phyloP scores from a whole-genome alignment of 1,140 invertebrate species.

The Marisa cornuarietis region DNA sequence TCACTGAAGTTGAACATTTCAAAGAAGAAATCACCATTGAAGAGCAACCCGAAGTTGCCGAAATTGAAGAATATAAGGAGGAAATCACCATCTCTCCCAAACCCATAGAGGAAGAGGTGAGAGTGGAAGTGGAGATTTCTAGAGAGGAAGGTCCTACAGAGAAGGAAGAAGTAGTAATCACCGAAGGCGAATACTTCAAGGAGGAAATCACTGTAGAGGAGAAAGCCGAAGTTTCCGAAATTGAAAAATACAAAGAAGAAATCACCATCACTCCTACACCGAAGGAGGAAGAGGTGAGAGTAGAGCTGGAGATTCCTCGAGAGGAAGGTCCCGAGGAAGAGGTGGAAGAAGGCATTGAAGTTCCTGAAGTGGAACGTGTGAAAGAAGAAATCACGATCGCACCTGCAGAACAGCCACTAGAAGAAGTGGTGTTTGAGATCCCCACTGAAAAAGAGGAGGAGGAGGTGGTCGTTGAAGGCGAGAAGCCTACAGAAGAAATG shows the following conservation, averaged over 20 bases:
- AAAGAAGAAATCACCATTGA: slow-evolving; percentile 12
- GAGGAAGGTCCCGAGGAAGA: slow-evolving; percentile 14
- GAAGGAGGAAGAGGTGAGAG: slow-evolving; percentile 16
- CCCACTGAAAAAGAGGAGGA: not conserved
- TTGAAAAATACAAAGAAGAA: slow-evolving; percentile 30
- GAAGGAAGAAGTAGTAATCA: slow-evolving; percentile 17
- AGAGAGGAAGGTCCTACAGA: slow-evolving; percentile 18
- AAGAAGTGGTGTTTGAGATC: slow-evolving; percentile 25
- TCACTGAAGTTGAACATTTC: slow-evolving; percentile 4
- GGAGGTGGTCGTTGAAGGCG: too few relatives aligned
- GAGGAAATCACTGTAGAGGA: slow-evolving; percentile 19
- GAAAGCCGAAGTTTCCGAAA: slow-evolving; percentile 10
- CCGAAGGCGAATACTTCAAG: slow-evolving; percentile 20
- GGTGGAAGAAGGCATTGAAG: not conserved
- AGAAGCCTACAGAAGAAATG: slow-evolving; percentile 20
- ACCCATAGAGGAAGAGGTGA: slow-evolving; percentile 15
- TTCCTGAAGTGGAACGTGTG: not conserved
- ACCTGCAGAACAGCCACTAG: slow-evolving; percentile 16
- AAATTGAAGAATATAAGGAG: slow-evolving; percentile 21
- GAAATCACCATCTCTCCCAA: slow-evolving; percentile 25
- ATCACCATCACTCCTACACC: slow-evolving; percentile 18
- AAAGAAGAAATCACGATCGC: not conserved
- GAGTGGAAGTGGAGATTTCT: slow-evolving; percentile 10
- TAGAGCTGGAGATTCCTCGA: not conserved
- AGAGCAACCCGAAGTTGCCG: slow-evolving; percentile 21